Conservation (phyloP, 1,140 invertebrate species). For the Aphidius gifuensis region DNA sequence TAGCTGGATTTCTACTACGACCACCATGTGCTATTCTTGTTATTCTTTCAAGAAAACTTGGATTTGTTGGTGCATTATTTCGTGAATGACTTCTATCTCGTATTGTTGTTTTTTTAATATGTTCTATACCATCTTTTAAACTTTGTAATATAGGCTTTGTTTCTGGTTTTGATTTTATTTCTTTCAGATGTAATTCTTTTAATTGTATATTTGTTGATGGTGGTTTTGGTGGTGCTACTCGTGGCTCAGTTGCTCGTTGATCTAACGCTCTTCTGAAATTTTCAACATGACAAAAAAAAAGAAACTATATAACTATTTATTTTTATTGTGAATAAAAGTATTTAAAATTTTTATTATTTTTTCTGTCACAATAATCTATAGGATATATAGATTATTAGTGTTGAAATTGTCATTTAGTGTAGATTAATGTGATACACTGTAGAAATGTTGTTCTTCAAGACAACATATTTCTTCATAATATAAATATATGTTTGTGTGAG, state of each 20-base stretch:
- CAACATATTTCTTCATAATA: too few species aligned
- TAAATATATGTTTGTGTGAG: too few species aligned
- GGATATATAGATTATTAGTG: too few species aligned
- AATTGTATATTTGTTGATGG: constrained; percentile 33
- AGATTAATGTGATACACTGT: too few species aligned
- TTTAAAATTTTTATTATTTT: too few species aligned
- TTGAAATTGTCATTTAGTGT: too few species aligned
- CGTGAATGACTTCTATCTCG: constrained; percentile 44
- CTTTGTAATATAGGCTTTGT: constrained; percentile 50
- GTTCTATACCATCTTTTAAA: constrained; percentile 46
- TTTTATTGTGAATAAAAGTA: too few species aligned
- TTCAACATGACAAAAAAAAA: constrained; percentile 1
- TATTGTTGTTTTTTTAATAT: constrained; percentile 49
- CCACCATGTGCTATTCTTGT: constrained; percentile 49
- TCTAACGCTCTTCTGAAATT: constrained; percentile 49
- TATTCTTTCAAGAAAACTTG: constrained; percentile 45
- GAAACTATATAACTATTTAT: background rate
- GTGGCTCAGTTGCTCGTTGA: constrained; percentile 48
- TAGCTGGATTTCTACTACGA: constrained; percentile 47
- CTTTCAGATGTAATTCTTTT: constrained; percentile 48
- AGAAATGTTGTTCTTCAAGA: too few species aligned
- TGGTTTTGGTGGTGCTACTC: constrained; percentile 47
- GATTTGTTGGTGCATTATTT: constrained; percentile 28
- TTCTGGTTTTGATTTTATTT: constrained; percentile 49
- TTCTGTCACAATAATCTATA: too few species aligned